Base-by-base conservation (phyloP, 2,113 vertebrate genomes). In the Chunga burmeisteri region DNA sequence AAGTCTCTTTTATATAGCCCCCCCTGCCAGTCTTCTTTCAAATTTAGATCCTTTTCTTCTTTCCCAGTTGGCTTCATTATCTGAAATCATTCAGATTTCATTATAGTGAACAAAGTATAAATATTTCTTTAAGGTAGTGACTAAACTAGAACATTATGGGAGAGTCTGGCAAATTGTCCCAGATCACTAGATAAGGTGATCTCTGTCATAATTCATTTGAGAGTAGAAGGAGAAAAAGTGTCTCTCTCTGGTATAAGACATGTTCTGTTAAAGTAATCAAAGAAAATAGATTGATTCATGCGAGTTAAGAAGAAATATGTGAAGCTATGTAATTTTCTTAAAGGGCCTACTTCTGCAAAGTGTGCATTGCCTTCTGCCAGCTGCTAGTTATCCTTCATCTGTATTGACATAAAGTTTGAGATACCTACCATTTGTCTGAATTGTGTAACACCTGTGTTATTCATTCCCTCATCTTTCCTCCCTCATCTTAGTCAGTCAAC, bases 1-100 rank as follows among this genome's bases (percentile, higher is more conserved):
- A 92, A 93, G 79, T 66, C 66, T 82, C 42, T 74, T 78, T 79
- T 80, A 83, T 85, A 82, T 42, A 87, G 22, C 14, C 6, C 32
- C 38, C 16, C 10, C 66, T 16, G 25, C 7, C n/a, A 55, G 32
- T 6, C 67, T 81, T 86, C 66, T 95, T 96, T 89, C 83, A 90
- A 88, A 89, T 86, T 93, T 94, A 92, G 88, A 81, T 74, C 30
- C 40, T 91, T 88, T 89, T 94, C 52, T 90, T 63, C 67, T 94
- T 93, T 93, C 94, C 63, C 87, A 81, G 85, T 95, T 94, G 90
- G 73, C 70, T 94, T 96, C 55, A 92, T 97, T 95, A 87, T 94
- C 73, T 95, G 79, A 91, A 96, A 94, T 95, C 14, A 93, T 93
- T 95, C 94, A 53, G 88, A 77, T 94, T 94, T 77, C 49, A 86